phyloP scores from a whole-genome alignment of 30 jellyfish, hydroid and myxozoan species.

The Hydra vulgaris region DNA sequence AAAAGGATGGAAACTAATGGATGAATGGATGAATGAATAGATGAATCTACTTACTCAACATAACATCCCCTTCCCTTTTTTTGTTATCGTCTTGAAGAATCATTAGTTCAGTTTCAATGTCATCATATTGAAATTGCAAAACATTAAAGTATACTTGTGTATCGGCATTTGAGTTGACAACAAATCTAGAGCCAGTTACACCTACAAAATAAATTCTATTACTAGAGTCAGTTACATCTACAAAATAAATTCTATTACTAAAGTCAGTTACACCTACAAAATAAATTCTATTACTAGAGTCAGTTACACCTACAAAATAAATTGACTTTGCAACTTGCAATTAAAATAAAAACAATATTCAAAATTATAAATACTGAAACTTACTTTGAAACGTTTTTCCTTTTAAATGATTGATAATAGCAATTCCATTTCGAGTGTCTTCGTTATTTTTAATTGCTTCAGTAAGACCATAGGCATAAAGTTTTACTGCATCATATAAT shows the following conservation, averaged over 20 bases:
- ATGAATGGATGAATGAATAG: too few species aligned
- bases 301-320: slow-evolving; percentile 1
- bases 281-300: background rate
- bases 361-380: background rate
- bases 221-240: slow-evolving; percentile 11
- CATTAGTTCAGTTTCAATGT: background rate
- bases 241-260: background rate
- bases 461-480: slow-evolving; percentile 30
- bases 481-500: slow-evolving; percentile 29
- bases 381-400: slow-evolving; percentile 10
- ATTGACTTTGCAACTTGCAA: background rate
- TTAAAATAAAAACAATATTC: too few species aligned
- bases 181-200: slow-evolving; percentile 8
- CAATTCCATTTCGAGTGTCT: slow-evolving; percentile 21
- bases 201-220: background rate
- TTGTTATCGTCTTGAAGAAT: background rate
- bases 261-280: slow-evolving; percentile 12
- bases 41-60: background rate
- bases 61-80: background rate
- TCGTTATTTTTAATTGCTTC: slow-evolving; percentile 10
- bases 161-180: slow-evolving; percentile 23
- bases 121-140: slow-evolving; percentile 16
- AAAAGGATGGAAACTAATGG: too few species aligned
- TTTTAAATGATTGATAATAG: slow-evolving; percentile 11
- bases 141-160: slow-evolving; percentile 14